Evolutionary conservation across 2,888 invertebrate species (phyloP).

Genomic region (Tetramorium bicarinatum): DNA sequence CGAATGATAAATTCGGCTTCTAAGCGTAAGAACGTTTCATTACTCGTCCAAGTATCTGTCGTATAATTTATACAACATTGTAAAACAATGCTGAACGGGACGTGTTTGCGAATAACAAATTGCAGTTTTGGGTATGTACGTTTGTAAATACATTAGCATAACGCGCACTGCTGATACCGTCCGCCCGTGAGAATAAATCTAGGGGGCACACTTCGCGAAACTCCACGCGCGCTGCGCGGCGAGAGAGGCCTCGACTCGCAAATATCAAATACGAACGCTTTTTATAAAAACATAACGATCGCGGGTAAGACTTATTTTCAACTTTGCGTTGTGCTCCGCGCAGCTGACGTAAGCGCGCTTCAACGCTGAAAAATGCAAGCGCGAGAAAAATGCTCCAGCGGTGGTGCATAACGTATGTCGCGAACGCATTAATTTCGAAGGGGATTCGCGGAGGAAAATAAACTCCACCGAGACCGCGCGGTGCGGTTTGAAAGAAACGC

Average conservation of each 20-base stretch:
- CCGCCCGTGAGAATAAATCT: not conserved
- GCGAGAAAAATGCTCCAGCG: conserved; percentile 2
- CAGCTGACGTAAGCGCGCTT: not conserved
- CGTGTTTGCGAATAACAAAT: not conserved
- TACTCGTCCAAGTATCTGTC: not conserved
- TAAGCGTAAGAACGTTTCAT: not conserved
- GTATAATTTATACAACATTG: not conserved
- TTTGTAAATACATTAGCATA: not conserved
- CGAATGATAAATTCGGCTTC: conserved; percentile 8
- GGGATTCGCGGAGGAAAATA: conserved; percentile 9
- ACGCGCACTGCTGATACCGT: not conserved
- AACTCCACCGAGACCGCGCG: not conserved
- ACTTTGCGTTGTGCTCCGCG: not conserved
- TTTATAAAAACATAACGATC: conserved; percentile 3
- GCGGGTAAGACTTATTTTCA: not conserved
- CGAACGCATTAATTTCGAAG: conserved; percentile 16
- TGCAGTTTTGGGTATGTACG: not conserved
- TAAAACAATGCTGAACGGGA: not conserved
- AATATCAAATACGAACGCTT: not conserved
- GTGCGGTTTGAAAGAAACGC: not conserved
- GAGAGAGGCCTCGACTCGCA: not conserved
- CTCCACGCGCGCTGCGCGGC: not conserved
- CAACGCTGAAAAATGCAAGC: not conserved
- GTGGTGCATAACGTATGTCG: not conserved
- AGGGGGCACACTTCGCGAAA: not conserved